Evolutionary conservation across 2,888 invertebrate genomes (phyloP).

Genomic region (Dasypolia templi): DNA sequence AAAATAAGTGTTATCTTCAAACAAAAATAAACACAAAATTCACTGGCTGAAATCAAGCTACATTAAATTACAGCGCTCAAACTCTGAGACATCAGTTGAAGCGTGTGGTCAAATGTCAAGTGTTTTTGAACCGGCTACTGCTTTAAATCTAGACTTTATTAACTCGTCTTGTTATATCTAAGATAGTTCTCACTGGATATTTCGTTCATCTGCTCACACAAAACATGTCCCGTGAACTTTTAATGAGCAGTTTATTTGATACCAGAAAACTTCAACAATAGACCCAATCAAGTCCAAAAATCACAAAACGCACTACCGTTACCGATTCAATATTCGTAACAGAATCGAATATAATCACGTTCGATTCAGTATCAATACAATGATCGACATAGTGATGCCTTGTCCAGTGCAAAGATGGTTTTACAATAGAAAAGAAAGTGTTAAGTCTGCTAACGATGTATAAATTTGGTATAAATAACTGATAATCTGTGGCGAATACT

Average conservation of each 20-base stretch:
- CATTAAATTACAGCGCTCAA: constrained; percentile 32
- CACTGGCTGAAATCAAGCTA: constrained; percentile 7
- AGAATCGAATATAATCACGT: constrained; percentile 83
- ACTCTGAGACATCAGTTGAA: constrained; percentile 30
- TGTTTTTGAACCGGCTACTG: constrained; percentile 35
- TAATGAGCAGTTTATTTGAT: constrained; percentile 76
- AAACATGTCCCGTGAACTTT: constrained; percentile 60
- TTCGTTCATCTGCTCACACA: constrained; percentile 29
- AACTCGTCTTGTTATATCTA: constrained; percentile 49
- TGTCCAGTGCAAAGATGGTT: constrained; percentile 78
- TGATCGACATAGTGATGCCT: constrained; percentile 86
- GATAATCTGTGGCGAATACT: constrained; percentile 72
- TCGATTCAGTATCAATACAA: constrained; percentile 82
- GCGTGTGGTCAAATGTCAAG: constrained; percentile 37
- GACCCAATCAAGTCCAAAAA: constrained; percentile 81
- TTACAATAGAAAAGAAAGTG: constrained; percentile 88
- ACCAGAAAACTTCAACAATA: constrained; percentile 77
- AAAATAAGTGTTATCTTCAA: constrained; percentile 14
- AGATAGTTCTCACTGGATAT: constrained; percentile 22
- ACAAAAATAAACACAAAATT: constrained; percentile 18
- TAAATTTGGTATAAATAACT: constrained; percentile 78
- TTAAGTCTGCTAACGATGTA: constrained; percentile 82
- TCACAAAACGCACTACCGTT: constrained; percentile 74
- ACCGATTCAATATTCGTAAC: constrained; percentile 76
- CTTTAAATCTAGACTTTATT: constrained; percentile 43